Conservation (phyloP, 1,140 invertebrate species). For the Drosophila virilis region DNA sequence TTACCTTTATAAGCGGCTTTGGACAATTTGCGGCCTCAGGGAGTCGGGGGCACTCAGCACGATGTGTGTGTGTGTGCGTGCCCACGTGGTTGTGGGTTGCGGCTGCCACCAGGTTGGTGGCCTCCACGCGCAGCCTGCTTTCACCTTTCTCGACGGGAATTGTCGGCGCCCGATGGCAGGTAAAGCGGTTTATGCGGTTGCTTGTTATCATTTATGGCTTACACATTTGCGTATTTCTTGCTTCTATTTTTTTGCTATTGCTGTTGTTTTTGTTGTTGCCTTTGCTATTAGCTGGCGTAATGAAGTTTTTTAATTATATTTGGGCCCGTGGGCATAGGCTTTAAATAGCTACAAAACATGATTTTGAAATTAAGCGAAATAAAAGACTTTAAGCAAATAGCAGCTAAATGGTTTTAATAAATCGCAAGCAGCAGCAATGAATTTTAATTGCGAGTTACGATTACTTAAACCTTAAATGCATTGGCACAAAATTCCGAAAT, state of each 20-base stretch:
- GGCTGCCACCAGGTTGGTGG: conserved; percentile 30
- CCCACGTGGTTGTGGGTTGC: conserved; percentile 52
- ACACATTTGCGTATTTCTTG: conserved; percentile 68
- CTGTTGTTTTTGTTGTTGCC: conserved; percentile 48
- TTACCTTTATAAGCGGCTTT: conserved; percentile 83
- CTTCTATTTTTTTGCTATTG: conserved; percentile 17
- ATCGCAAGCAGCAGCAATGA: conserved; percentile 4
- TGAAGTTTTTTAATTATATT: conserved; percentile 40
- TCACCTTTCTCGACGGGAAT: conserved; percentile 23
- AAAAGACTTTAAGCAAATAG: too few relatives aligned
- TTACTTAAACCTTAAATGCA: conserved; percentile 70
- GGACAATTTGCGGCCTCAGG: conserved; percentile 64
- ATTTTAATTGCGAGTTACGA: conserved; percentile 31
- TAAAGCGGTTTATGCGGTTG: conserved; percentile 62
- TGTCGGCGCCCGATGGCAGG: conserved; percentile 3
- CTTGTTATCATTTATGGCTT: conserved; percentile 81
- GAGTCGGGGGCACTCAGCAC: conserved; percentile 7
- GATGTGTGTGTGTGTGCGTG: conserved; percentile 27
- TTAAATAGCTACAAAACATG: background rate
- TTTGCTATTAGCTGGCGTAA: conserved; percentile 37
- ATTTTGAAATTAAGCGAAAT: conserved; percentile 3
- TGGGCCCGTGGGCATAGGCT: conserved; percentile 1
- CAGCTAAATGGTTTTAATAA: background rate
- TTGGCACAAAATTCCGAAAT: conserved; percentile 52
- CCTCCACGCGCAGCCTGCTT: conserved; percentile 31